Conservation (phyloP, 2,888 invertebrate genomes). For the Caenorhabditis imperialis region DNA sequence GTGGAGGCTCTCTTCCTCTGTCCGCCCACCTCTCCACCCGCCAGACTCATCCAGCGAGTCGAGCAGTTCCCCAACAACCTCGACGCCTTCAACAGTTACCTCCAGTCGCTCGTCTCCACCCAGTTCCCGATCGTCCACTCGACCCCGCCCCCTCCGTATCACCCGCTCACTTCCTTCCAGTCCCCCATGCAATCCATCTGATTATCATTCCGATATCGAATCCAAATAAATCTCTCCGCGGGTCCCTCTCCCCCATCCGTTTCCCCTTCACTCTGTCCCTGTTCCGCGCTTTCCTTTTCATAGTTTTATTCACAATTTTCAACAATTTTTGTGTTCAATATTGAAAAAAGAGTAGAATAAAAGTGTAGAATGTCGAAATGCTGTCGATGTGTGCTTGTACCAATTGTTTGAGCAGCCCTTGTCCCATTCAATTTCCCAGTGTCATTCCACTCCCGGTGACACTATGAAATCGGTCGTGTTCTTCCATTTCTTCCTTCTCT, state of each 20-base stretch:
- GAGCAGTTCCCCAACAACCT: conserved; percentile 20
- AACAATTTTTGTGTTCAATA: too few species aligned
- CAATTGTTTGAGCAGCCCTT: too few species aligned
- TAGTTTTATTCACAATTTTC: too few species aligned
- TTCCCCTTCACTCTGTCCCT: conserved; percentile 6
- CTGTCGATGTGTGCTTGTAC: too few species aligned
- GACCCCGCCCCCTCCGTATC: not conserved
- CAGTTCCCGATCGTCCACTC: conserved; percentile 7
- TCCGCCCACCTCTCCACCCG: conserved; percentile 16
- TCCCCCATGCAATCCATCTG: conserved; percentile 18
- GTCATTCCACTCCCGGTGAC: too few species aligned
- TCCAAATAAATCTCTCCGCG: not conserved
- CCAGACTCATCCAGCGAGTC: conserved; percentile 22
- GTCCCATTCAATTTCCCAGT: too few species aligned
- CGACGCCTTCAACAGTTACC: too few species aligned
- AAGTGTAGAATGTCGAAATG: too few species aligned
- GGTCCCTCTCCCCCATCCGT: not conserved
- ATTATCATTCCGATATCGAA: not conserved
- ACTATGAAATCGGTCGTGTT: too few species aligned
- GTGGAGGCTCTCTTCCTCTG: conserved; percentile 8
- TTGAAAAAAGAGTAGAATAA: too few species aligned
- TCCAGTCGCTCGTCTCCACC: not conserved
- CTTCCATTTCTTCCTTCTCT: too few species aligned
- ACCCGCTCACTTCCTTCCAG: conserved; percentile 19
- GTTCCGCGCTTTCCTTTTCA: conserved; percentile 14